Conservation (phyloP, 2,888 invertebrate genomes). For the Hymenopus coronatus region DNA sequence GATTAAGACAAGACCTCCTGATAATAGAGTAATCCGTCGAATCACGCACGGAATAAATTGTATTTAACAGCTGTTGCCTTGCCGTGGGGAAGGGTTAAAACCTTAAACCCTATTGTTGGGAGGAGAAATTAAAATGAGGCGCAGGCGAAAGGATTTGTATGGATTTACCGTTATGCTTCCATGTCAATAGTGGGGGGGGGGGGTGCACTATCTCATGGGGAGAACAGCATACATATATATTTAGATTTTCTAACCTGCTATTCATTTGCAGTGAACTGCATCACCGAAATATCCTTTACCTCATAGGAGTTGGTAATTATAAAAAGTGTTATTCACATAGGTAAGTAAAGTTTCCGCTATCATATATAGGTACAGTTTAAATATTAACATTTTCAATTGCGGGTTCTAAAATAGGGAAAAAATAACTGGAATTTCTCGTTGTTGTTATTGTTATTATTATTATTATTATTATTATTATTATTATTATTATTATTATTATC, state of each 20-base stretch:
- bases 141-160: neutral
- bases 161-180: neutral
- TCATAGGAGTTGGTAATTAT: too few relatives aligned
- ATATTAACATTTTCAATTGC: too few relatives aligned
- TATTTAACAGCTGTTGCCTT: constrained; percentile 8
- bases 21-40: neutral
- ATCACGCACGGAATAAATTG: constrained; percentile 3
- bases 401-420: too few relatives aligned
- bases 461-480: too few relatives aligned
- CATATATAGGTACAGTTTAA: too few relatives aligned
- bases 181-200: neutral
- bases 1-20: neutral
- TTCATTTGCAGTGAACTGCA: neutral
- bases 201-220: neutral
- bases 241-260: neutral
- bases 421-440: too few relatives aligned
- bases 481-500: too few relatives aligned
- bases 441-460: too few relatives aligned
- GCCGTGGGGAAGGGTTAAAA: neutral
- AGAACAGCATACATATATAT: neutral
- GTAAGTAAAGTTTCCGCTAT: too few relatives aligned
- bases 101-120: neutral
- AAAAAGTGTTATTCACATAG: too few relatives aligned
- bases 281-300: too few relatives aligned
- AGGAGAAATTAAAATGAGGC: neutral